Base-by-base conservation (phyloP, 2,888 invertebrate genomes). In the Polydrusus pterygomalis region DNA sequence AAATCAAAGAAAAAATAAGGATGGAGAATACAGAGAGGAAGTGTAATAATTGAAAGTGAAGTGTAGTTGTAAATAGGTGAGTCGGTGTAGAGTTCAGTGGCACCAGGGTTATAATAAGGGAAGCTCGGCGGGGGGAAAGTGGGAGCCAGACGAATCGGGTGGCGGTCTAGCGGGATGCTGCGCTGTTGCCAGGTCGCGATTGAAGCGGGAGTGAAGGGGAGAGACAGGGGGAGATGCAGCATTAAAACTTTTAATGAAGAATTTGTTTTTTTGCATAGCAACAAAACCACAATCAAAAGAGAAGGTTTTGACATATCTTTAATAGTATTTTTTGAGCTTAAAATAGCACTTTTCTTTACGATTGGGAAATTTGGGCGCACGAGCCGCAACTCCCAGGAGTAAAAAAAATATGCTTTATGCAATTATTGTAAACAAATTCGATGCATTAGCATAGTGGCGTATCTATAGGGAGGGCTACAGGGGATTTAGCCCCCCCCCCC, bases 31-130 rank as follows among this genome's bases (percentile, higher is more conserved):
- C 56, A 68, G 78, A 79, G 80, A 78, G 79, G 80, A 80, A 80
- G 79, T 79, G 47, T 58, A 67, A 54, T 72, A 83, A 83, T 81
- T 82, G 83, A 82, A 81, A 82, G 82, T 83, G 82, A 83, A 84
- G 83, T 80, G 82, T 79, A 79, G 79, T 79, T 79, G 82, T 83
- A 83, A 83, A 83, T 84, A 82, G 83, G 83, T 83, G 83, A 84
- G 78, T 84, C 82, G 81, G 82, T 10, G 34, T 83, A 77, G 82
- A 83, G 83, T 84, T 84, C 84, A 84, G 78, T 82, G 83, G 82
- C 83, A 83, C 80, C 82, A 80, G 82, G 83, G 83, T 83, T 83
- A 83, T 75, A 75, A 81, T 83, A 83, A 82, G 83, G 81, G 82
- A 80, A 81, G 15, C 34, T 15, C 15, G 11, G 71, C 77, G 68